phyloP scores from a whole-genome alignment of 1,140 invertebrate genomes.

The Drosophila tropicalis region DNA sequence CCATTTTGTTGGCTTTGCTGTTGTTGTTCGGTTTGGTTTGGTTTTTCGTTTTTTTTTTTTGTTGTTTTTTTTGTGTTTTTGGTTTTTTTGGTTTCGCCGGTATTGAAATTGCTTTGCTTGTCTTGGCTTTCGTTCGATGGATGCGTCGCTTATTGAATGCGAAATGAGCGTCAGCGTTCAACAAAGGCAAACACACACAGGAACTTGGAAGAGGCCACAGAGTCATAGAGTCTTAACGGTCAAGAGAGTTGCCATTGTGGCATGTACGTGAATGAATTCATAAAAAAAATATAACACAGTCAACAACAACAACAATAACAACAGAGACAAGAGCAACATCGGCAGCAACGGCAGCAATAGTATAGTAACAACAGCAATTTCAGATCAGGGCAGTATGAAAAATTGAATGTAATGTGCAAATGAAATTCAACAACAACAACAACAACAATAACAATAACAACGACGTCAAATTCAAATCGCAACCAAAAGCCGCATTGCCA shows the following conservation, averaged over 20 bases:
- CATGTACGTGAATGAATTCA: constrained; percentile 75
- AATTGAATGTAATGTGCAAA: constrained; percentile 77
- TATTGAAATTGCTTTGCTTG: constrained; percentile 77
- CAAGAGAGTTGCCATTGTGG: constrained; percentile 61
- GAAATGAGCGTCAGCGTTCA: constrained; percentile 62
- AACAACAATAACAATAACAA: constrained; percentile 26
- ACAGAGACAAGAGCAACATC: constrained; percentile 18
- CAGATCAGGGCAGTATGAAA: constrained; percentile 54
- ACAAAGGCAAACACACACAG: constrained; percentile 40
- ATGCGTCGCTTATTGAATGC: constrained; percentile 75
- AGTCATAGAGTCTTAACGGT: constrained; percentile 58
- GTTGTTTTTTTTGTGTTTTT: constrained; percentile 20
- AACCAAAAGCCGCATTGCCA: constrained; percentile 48
- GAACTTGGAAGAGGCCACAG: constrained; percentile 9
- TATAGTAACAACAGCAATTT: constrained; percentile 29
- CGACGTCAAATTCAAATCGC: constrained; percentile 50
- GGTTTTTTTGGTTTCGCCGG: constrained; percentile 67
- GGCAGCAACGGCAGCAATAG: constrained; percentile 33
- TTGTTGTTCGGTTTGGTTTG: constrained; percentile 1
- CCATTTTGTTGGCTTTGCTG: constrained; percentile 54
- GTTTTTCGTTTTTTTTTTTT: constrained; percentile 10
- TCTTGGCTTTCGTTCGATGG: constrained; percentile 77
- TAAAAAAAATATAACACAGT: constrained; percentile 41
- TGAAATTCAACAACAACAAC: constrained; percentile 60
- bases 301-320: neutral